Percentiles rank a stretch among this genome's conserved stretches.
Conservation (phyloP, 2,797 vertebrate genomes). For the Nyctalus aviator region DNA sequence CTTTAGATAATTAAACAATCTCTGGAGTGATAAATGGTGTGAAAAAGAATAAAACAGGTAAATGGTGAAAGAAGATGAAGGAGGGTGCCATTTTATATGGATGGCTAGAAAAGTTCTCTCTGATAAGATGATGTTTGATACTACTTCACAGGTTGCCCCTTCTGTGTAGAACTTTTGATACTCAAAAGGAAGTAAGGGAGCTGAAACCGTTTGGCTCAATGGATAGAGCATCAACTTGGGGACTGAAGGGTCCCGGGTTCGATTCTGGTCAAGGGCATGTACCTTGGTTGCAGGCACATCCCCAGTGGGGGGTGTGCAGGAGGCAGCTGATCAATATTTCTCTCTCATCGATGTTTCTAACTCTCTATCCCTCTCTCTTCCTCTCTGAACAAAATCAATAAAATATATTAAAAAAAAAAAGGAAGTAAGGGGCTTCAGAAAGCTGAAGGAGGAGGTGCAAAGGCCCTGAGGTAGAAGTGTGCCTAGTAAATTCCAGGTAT, state of each 20-base stretch:
- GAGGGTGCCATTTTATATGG: not conserved
- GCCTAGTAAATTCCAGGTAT: not conserved
- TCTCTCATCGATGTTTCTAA: too few species aligned
- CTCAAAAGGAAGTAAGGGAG: too few species aligned
- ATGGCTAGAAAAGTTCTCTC: not conserved
- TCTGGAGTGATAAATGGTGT: not conserved
- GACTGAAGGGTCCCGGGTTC: too few species aligned
- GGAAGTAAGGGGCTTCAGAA: not conserved
- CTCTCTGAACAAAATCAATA: too few species aligned
- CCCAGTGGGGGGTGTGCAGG: too few species aligned
- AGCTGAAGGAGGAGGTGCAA: not conserved
- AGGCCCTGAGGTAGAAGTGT: not conserved
- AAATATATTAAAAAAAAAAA: not conserved
- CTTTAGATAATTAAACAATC: conserved; percentile 7
- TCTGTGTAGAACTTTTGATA: too few species aligned
- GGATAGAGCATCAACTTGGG: too few species aligned
- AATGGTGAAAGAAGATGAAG: conserved; percentile 6
- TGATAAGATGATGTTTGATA: not conserved
- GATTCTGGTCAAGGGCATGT: too few species aligned
- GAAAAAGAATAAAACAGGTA: not conserved
- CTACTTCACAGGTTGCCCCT: not conserved
- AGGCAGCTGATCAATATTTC: too few species aligned
- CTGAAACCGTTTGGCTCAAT: too few species aligned
- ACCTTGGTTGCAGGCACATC: too few species aligned
- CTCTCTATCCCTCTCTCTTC: too few species aligned